phyloP scores from a whole-genome alignment of 2,888 invertebrate genomes.

The Parascotia fuliginaria region DNA sequence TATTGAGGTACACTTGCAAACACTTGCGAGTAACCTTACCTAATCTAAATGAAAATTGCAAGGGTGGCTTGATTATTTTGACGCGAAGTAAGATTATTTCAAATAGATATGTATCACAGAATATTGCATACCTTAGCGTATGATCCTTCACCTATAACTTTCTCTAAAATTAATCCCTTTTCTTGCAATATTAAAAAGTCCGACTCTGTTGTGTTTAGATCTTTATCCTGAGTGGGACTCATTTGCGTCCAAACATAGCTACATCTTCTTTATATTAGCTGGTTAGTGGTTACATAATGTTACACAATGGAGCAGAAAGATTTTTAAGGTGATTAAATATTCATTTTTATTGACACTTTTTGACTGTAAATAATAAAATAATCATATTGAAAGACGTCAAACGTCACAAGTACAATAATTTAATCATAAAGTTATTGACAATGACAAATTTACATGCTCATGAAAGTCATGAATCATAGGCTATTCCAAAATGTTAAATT shows the following conservation, averaged over 20 bases:
- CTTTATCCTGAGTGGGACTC: conserved; percentile 61
- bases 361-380: conserved; percentile 23
- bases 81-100: neutral
- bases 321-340: conserved; percentile 22
- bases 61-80: no score
- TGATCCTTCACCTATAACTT: conserved; percentile 90
- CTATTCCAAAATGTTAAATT: no score
- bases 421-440: no score
- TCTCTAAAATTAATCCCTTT: conserved; percentile 87
- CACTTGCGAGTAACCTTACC: no score
- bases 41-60: no score
- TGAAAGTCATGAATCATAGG: no score
- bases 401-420: neutral
- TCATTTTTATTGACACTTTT: conserved; percentile 31
- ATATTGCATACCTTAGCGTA: conserved; percentile 89
- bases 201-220: conserved; percentile 68
- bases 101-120: neutral
- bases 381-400: conserved; percentile 7
- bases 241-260: conserved; percentile 55
- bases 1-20: no score
- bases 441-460: no score
- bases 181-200: conserved; percentile 71
- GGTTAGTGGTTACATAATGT: conserved; percentile 65
- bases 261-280: conserved; percentile 72
- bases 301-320: conserved; percentile 18